Conservation (phyloP, 1,140 invertebrate species). For the Contarinia nasturtii region DNA sequence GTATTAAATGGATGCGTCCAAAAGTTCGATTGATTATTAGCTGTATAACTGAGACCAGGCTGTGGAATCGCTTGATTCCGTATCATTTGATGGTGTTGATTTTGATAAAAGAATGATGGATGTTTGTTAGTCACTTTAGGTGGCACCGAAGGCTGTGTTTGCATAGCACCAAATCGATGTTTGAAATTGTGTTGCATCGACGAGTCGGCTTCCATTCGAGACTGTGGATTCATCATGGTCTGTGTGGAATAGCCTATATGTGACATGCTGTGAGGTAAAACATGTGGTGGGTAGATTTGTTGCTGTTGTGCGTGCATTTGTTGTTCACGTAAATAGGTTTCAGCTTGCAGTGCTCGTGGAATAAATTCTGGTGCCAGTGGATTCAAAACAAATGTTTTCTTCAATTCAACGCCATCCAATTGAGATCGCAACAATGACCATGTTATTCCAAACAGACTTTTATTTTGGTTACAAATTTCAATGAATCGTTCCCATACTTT, state of each 20-base stretch:
- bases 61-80: conserved; percentile 8
- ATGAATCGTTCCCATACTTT: conserved; percentile 72
- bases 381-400: conserved; percentile 57
- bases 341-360: conserved; percentile 32
- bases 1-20: not conserved
- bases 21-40: conserved; percentile 12
- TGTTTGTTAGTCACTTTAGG: conserved; percentile 11
- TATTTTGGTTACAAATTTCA: conserved; percentile 48
- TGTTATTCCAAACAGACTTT: conserved; percentile 57
- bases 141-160: not conserved
- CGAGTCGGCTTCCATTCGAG: not conserved
- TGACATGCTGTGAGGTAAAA: conserved; percentile 3
- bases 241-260: conserved; percentile 3
- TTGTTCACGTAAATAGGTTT: conserved; percentile 21
- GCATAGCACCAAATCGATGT: not conserved
- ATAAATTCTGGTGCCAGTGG: conserved; percentile 67
- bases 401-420: conserved; percentile 51
- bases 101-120: conserved; percentile 14
- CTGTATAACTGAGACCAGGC: conserved; percentile 11
- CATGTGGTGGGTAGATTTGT: conserved; percentile 4
- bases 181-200: not conserved
- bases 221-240: not conserved
- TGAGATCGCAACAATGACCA: conserved; percentile 44
- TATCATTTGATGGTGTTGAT: conserved; percentile 5
- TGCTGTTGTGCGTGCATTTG: conserved; percentile 4